These are phyloP conservation scores for Panthera leo DNA, from an alignment of 2,113 vertebrate species.

Conservation along the genomic window DNA sequence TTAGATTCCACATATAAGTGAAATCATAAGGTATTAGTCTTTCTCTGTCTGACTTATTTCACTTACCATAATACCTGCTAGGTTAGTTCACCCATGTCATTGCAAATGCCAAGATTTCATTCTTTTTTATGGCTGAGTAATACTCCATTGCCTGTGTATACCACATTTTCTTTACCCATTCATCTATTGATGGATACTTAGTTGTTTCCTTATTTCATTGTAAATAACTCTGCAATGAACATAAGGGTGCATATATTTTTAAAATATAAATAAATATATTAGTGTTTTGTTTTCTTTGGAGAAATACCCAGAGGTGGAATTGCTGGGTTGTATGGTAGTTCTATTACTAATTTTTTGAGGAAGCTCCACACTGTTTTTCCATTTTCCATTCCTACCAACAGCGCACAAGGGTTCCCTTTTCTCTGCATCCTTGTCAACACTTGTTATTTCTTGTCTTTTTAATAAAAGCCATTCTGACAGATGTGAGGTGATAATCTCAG, in stretches of 20 bases:
- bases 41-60: not conserved
- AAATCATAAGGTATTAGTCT: not conserved
- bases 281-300: not conserved
- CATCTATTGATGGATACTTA: not conserved
- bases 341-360: not conserved
- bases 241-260: not conserved
- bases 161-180: not conserved
- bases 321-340: not conserved
- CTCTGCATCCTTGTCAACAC: not conserved
- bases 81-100: not conserved
- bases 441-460: not conserved
- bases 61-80: not conserved
- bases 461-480: not conserved
- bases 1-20: not conserved
- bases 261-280: not conserved
- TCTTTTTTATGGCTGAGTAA: not conserved
- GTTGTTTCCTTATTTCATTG: not conserved
- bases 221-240: not conserved
- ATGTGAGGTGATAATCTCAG: not conserved
- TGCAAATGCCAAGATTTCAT: not conserved
- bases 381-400: not conserved
- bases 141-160: not conserved
- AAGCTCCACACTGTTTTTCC: not conserved
- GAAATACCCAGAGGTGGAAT: not conserved
- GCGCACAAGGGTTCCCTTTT: not conserved